Percentiles rank a stretch among this genome's conserved stretches.
phyloP scores from a whole-genome alignment of 2,888 invertebrate genomes.

The Meiosimyza decipiens region DNA sequence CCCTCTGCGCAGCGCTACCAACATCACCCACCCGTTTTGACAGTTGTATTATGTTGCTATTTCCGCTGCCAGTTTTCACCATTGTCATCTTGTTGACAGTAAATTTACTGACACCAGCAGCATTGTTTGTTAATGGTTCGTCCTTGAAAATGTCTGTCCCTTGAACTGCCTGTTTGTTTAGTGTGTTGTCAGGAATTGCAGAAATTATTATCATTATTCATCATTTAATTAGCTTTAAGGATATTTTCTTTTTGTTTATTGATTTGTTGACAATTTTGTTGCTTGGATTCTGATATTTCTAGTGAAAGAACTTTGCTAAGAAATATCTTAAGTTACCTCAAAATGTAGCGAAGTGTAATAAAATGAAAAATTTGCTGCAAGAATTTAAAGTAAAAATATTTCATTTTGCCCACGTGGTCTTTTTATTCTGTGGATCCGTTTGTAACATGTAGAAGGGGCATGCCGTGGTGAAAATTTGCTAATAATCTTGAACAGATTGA shows the following conservation, averaged over 20 bases:
- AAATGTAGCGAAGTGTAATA: too few species aligned
- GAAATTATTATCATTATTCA: conserved; percentile 60
- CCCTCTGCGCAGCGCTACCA: background rate
- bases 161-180: background rate
- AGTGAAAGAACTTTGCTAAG: background rate
- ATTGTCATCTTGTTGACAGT: conserved; percentile 24
- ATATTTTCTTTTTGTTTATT: conserved; percentile 51
- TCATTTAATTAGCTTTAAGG: conserved; percentile 59
- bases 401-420: too few species aligned
- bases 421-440: too few species aligned
- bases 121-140: background rate
- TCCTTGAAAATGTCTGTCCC: background rate
- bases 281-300: conserved; percentile 24
- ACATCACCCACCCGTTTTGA: conserved; percentile 25
- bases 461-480: too few species aligned
- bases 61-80: conserved; percentile 23
- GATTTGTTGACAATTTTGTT: conserved; percentile 56
- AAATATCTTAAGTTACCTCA: too few species aligned
- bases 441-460: too few species aligned
- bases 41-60: conserved; percentile 35
- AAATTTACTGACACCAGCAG: conserved; percentile 10
- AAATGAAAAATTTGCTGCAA: too few species aligned
- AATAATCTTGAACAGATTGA: too few species aligned
- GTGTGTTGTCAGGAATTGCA: conserved; percentile 27
- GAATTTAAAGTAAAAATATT: too few species aligned